These are phyloP conservation scores for Sylvia borin DNA, from an alignment of 2,797 vertebrate genomes.

Conservation along the genomic window DNA sequence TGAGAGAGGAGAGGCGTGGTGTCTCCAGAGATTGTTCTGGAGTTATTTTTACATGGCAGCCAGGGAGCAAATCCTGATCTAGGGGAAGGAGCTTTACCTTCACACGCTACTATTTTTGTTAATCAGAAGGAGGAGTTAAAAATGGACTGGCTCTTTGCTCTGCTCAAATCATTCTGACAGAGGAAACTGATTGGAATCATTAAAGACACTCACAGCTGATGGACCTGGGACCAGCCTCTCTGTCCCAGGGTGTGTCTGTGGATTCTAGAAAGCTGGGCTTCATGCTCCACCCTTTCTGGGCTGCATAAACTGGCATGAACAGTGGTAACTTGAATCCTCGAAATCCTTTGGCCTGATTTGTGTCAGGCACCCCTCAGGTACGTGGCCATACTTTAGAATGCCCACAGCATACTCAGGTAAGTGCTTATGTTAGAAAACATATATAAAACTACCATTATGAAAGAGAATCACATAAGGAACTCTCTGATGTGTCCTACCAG, in stretches of 20 bases:
- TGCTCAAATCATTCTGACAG: not conserved
- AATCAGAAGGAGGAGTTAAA: not conserved
- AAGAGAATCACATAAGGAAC: not conserved
- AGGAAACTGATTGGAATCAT: not conserved
- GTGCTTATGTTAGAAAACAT: not conserved
- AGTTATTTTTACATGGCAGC: not conserved
- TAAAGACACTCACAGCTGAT: not conserved
- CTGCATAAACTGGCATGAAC: not conserved
- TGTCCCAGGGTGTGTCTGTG: not conserved
- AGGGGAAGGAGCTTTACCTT: not conserved
- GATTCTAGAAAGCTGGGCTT: not conserved
- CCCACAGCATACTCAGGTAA: not conserved
- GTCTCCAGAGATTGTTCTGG: not conserved
- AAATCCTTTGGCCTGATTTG: not conserved
- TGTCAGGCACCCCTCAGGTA: not conserved
- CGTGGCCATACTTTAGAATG: rapidly evolving
- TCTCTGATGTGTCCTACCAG: not conserved
- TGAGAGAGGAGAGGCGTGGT: not conserved
- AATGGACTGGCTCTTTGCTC: not conserved
- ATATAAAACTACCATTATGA: not conserved
- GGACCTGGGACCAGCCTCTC: not conserved
- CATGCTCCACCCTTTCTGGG: not conserved
- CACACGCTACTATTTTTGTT: rapidly evolving
- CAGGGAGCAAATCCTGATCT: not conserved
- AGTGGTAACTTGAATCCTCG: not conserved